Conservation (phyloP, 2,113 vertebrate species). For the Erythrolamprus reginae region DNA sequence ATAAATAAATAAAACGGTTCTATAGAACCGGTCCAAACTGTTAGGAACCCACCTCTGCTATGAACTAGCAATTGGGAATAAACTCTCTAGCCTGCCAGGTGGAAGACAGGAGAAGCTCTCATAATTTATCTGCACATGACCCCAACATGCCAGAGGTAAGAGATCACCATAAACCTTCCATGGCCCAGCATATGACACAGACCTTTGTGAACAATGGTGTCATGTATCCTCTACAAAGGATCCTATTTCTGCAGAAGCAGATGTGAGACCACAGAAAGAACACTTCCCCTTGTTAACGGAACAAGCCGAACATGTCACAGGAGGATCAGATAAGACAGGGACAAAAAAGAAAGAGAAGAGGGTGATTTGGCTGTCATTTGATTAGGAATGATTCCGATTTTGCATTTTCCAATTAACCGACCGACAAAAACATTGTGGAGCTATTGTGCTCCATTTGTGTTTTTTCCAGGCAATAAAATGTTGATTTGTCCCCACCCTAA, state of each 20-base stretch:
- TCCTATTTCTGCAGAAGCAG: background rate
- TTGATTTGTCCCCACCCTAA: background rate
- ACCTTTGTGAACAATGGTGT: background rate
- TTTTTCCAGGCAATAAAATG: background rate
- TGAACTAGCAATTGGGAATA: background rate
- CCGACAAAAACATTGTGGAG: background rate
- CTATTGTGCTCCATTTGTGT: background rate
- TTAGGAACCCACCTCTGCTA: too few relatives aligned
- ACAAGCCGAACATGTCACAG: background rate
- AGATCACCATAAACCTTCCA: background rate
- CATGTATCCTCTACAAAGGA: background rate
- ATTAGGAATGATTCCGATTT: background rate
- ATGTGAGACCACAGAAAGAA: background rate
- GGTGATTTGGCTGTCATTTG: background rate
- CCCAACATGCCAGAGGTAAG: background rate
- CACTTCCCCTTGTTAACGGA: background rate
- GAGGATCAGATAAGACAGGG: background rate
- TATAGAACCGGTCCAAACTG: too few relatives aligned
- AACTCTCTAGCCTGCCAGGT: background rate
- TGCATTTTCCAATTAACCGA: background rate
- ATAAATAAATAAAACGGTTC: too few relatives aligned
- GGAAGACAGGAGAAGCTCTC: background rate
- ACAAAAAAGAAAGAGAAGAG: background rate
- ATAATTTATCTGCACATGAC: background rate
- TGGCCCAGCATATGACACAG: background rate